phyloP scores from a whole-genome alignment of 2,797 vertebrate species.

The Periophthalmus magnuspinnatus region DNA sequence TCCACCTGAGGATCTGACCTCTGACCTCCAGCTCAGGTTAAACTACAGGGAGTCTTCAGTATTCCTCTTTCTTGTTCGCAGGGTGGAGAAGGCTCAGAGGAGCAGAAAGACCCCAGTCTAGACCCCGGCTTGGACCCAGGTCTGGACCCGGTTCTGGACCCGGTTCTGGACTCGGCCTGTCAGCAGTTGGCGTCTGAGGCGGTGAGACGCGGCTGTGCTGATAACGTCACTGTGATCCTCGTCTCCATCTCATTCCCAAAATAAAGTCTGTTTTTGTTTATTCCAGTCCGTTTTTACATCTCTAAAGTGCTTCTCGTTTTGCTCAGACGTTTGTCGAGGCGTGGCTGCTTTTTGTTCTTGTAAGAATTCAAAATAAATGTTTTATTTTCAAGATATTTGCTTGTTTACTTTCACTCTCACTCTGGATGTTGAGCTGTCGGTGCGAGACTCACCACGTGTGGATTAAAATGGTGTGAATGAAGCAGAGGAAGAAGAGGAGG shows the following conservation, averaged over 20 bases:
- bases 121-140: neutral
- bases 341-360: slow-evolving; percentile 8
- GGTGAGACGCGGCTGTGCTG: slow-evolving; percentile 89
- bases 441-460: too few relatives aligned
- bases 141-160: neutral
- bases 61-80: neutral
- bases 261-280: neutral
- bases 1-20: neutral
- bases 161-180: slow-evolving; percentile 71
- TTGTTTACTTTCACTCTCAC: neutral
- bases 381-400: neutral
- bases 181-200: slow-evolving; percentile 90
- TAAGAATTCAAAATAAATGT: neutral
- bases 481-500: too few relatives aligned
- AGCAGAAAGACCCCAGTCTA: neutral
- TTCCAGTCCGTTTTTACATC: slow-evolving; percentile 34
- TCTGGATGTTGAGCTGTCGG: too few relatives aligned
- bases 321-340: neutral
- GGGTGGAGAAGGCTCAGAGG: neutral
- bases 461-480: too few relatives aligned
- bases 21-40: too few relatives aligned
- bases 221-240: slow-evolving; percentile 94
- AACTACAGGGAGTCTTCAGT: too few relatives aligned
- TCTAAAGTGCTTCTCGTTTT: neutral
- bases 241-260: slow-evolving; percentile 83